Conservation (phyloP, 2,797 vertebrate species). For the Onychomys torridus region DNA sequence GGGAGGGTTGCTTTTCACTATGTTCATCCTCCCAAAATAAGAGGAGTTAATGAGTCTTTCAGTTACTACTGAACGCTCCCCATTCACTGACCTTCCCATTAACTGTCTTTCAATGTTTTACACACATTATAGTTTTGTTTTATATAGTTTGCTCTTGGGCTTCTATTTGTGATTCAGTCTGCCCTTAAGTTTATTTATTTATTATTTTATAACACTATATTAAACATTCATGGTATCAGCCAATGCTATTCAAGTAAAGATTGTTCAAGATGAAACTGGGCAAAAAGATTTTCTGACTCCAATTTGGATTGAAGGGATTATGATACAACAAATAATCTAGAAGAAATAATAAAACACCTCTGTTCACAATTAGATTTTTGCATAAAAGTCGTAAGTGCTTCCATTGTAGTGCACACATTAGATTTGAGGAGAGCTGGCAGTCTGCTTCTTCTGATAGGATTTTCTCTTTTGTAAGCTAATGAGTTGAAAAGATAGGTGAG, state of each 20-base stretch:
- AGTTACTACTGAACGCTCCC: background rate
- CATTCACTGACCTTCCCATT: slow-evolving; percentile 23
- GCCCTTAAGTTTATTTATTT: background rate
- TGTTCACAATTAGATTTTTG: slow-evolving; percentile 45
- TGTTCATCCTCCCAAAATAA: slow-evolving; percentile 15
- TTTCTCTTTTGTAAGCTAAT: background rate
- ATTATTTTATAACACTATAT: background rate
- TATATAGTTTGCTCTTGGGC: background rate
- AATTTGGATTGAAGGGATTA: background rate
- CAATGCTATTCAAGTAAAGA: slow-evolving; percentile 1
- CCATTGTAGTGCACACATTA: background rate
- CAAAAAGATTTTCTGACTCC: background rate
- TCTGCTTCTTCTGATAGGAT: background rate
- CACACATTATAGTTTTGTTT: background rate
- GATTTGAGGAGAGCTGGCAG: background rate
- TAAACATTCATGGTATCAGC: background rate
- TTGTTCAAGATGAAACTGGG: slow-evolving; percentile 5
- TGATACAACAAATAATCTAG: background rate
- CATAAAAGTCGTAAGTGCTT: background rate
- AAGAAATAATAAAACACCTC: background rate
- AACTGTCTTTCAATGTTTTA: slow-evolving; percentile 9
- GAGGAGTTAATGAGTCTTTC: slow-evolving; percentile 47
- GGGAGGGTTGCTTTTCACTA: slow-evolving; percentile 17
- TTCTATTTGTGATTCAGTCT: slow-evolving; percentile 51
- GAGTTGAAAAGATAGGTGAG: background rate